These are phyloP conservation scores for Cryptotermes secundus DNA, from an alignment of 1,140 invertebrate species.

Conservation along the genomic window DNA sequence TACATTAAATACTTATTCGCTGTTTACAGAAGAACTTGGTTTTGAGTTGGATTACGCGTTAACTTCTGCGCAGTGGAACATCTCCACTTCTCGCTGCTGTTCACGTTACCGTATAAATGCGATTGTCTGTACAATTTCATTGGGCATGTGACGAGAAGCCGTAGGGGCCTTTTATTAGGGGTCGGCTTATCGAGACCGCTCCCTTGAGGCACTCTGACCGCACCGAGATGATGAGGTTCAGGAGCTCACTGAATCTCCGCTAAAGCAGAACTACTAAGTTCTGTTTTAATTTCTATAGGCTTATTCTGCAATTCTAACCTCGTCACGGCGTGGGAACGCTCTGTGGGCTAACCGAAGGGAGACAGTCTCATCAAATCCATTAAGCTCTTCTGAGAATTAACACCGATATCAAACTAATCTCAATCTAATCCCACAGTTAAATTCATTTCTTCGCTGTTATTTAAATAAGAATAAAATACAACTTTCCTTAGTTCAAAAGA, in stretches of 20 bases:
- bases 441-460: background rate
- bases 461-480: too few species aligned
- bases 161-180: too few species aligned
- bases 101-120: background rate
- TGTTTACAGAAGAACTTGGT: too few species aligned
- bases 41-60: too few species aligned
- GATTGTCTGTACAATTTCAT: background rate
- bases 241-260: background rate
- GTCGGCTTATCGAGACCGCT: background rate
- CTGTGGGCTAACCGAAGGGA: too few species aligned
- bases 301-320: background rate
- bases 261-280: background rate
- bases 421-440: background rate
- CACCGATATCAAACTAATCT: background rate
- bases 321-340: background rate
- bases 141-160: background rate
- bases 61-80: background rate
- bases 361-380: background rate
- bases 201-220: background rate
- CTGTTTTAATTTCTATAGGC: conserved; percentile 1
- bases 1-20: too few species aligned
- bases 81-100: background rate
- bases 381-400: background rate
- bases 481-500: too few species aligned
- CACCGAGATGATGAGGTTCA: background rate